Evolutionary conservation across 30 jellyfish, hydroid and myxozoan genomes (phyloP), one percentile per base, ranked within the genome.

Genomic region (Haliclystus octoradiatus): DNA sequence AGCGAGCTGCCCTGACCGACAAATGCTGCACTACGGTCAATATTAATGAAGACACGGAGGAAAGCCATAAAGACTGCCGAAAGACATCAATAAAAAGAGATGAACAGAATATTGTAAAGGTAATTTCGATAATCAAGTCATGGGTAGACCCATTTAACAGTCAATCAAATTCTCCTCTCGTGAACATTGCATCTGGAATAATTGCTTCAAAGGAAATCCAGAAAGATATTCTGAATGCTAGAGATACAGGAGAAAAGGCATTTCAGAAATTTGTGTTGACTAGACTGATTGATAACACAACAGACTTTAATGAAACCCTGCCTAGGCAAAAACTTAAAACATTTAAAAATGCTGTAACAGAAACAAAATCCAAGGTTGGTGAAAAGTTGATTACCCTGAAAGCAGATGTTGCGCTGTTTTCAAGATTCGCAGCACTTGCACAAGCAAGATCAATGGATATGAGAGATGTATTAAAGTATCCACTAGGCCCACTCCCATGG

Each of bases 101-200:
- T 60, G 68, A 68, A 53, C 69, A 60, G 68, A 34, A 32, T 0
- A 75, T 77, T 5, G 52, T 62, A 52, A 51, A 29, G 65, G 32
- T 34, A 33, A 26, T 30, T 0, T 34, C 47, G 22, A 50, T 68
- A 52, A 35, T 77, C 23, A 25, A 49, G 57, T 32, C 68, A 62
- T 77, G 90, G 82, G 81, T 74, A 57, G 68, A 66, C 40, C 81
- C 81, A 50, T 77, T 77, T 68, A 52, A 51, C 60, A 46, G 57
- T 33, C 49, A 75, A 40, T 32, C 67, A 30, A 23, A 66, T 28
- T n/a, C n/a, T n/a, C n/a, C n/a, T n/a, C 75, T 68, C 49, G 33
- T 68, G 52, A 33, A 67, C 62, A 66, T 67, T 34, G 70, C 74
- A 26, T 77, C 82, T 14, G 88, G 88, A 40, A 23, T 75, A n/a